phyloP scores from a whole-genome alignment of 2,888 invertebrate genomes.

The Drosophila lutescens region DNA sequence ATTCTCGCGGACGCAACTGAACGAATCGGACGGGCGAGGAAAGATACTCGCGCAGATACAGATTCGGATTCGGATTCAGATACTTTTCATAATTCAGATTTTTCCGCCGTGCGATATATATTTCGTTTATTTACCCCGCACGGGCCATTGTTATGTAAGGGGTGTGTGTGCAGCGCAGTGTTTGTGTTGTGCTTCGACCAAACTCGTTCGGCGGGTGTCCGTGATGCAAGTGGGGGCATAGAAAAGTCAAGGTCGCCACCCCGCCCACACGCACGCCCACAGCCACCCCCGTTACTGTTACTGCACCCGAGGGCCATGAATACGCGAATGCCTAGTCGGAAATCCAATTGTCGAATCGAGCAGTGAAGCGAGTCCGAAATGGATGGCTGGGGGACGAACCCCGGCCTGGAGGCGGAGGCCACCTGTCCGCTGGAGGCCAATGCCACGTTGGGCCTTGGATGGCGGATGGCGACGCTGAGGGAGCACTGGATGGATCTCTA shows the following conservation, averaged over 20 bases:
- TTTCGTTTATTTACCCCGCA: slow-evolving; percentile 64
- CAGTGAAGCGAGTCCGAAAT: slow-evolving; percentile 23
- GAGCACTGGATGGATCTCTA: slow-evolving; percentile 37
- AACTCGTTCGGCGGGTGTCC: slow-evolving; percentile 30
- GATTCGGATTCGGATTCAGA: slow-evolving; percentile 25
- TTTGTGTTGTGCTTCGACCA: slow-evolving; percentile 37
- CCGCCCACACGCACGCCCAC: slow-evolving; percentile 12
- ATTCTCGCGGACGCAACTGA: slow-evolving; percentile 68
- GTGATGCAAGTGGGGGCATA: slow-evolving; percentile 53
- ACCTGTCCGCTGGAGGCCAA: slow-evolving; percentile 65
- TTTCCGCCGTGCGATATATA: slow-evolving; percentile 62
- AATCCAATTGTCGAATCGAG: slow-evolving; percentile 35
- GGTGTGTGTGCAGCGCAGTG: slow-evolving; percentile 22
- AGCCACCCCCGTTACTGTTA: slow-evolving; percentile 40
- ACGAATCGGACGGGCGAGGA: slow-evolving; percentile 60
- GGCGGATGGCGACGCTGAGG: slow-evolving; percentile 11
- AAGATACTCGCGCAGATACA: slow-evolving; percentile 43
- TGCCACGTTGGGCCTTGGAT: slow-evolving; percentile 37
- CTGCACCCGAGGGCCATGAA: slow-evolving; percentile 60
- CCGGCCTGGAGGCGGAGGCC: slow-evolving; percentile 28
- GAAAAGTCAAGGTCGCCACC: slow-evolving; percentile 70
- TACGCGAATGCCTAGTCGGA: slow-evolving; percentile 44
- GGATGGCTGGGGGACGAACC: slow-evolving; percentile 60
- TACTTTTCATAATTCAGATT: slow-evolving; percentile 72
- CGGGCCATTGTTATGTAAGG: slow-evolving; percentile 63